Base-by-base conservation (phyloP, 2,888 invertebrate genomes). In the Dynastes tityus region DNA sequence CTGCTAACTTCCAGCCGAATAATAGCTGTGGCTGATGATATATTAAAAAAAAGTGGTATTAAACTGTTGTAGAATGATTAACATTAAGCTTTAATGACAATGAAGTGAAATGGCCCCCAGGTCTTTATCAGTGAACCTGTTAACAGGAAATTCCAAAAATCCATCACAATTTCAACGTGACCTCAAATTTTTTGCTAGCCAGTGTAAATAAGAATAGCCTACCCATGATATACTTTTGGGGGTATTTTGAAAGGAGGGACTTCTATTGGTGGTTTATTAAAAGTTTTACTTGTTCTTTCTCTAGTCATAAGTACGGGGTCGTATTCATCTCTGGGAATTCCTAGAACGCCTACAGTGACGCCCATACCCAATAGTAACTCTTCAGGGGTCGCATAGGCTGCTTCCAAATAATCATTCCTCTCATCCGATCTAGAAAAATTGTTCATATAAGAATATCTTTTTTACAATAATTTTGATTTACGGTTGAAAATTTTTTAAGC, bases 341-440 rank as follows among this genome's bases (percentile, higher is more conserved):
- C 94, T 68, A 94, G 86, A 76, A 94, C 91, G 1, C 94, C 94
- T 4, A 93, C 85, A 75, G 90, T 89, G 16, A 93, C 88, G 1
- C 89, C 88, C 16, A 88, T 80, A 27, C 89, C 84, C 2, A 78
- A 13, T 13, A 93, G 84, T 2, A 86, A 81, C 80, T 92, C 92
- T 86, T 94, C 93, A 0, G 91, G 88, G 0, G 90, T 90, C 2
- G 91, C 89, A 70, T 92, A 88, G 1, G 91, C 90, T 65, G 89
- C 88, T 86, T 91, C 88, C 84, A 93, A 86, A 83, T 90, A 93
- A 5, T 86, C 81, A 5, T 91, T 86, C 65, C 92, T 88, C 13
- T 89, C 85, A 81, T 89, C 87, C 53, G 79, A 82, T 49, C 88
- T 88, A 80, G 74, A 83, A 32, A 32, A 80, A 58, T 8, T 67